Evolutionary conservation across 1,140 invertebrate species (phyloP), one percentile per base, ranked within the genome.

Genomic region (Chironomus striatipennis): DNA sequence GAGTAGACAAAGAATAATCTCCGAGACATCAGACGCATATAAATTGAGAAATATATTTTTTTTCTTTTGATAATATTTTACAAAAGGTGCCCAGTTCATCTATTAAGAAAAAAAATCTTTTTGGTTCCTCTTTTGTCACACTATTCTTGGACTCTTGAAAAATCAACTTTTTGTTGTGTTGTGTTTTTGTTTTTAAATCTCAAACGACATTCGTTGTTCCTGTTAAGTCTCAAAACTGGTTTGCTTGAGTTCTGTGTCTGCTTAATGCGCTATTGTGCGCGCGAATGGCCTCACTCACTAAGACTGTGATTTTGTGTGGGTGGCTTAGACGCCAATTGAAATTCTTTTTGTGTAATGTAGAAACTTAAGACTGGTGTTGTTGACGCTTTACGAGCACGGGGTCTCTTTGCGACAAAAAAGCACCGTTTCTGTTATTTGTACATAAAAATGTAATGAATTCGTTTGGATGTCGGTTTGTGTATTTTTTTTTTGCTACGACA

Each of bases 121-220:
- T 15, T 57, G 47, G 47, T 57, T n/a, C 47, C 47, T 57, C n/a
- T n/a, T 57, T 57, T 57, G 47, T 57, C 47, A 57, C 47, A 57
- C 47, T n/a, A 57, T 57, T 47, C 43, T 47, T 57, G 12, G 47
- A 12, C 47, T n/a, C 24, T 34, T 34, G 24, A 34, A 34, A 57
- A 47, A 8, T 57, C 4, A 12, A 1, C 7, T 47, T 47, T 57
- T 57, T 8, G 15, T 47, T 47, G 43, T n/a, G n/a, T 47, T 47
- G 43, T 47, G 43, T 47, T 57, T 57, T n/a, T 57, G 43, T 57
- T n/a, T 57, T 15, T 47, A 15, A 9, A 47, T 12, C 12, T 15
- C 12, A 57, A n/a, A 57, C 12, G 47, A 57, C 47, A 57, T 57
- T 15, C n/a, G n/a, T 57, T 57, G n/a, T 57, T 57, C 47, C n/a